Evolutionary conservation across 2,888 invertebrate genomes (phyloP).

Genomic region (Graphium colonna): DNA sequence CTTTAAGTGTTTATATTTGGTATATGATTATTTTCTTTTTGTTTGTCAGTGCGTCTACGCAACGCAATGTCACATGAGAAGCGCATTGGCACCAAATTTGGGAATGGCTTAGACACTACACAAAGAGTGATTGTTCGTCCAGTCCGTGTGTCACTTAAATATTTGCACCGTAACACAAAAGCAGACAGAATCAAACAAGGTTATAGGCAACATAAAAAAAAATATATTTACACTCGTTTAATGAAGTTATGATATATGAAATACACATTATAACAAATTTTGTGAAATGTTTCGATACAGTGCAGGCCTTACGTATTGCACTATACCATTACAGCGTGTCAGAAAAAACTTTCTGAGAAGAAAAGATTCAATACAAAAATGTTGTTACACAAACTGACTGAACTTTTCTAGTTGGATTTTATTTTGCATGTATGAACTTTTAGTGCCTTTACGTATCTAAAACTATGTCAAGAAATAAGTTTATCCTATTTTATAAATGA

Average conservation of each 20-base stretch:
- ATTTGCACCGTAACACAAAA: constrained; percentile 41
- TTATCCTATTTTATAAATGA: no score
- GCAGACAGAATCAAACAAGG: constrained; percentile 28
- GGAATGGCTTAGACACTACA: constrained; percentile 64
- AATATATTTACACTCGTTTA: no score
- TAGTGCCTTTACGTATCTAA: constrained; percentile 10
- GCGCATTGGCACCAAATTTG: constrained; percentile 61
- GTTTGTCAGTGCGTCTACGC: constrained; percentile 71
- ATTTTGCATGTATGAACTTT: constrained; percentile 18
- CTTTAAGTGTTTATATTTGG: constrained; percentile 22
- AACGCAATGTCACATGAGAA: constrained; percentile 57
- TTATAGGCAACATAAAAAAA: constrained; percentile 26
- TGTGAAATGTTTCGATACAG: no score
- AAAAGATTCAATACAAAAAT: no score
- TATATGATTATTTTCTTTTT: constrained; percentile 28
- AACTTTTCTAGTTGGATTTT: constrained; percentile 19
- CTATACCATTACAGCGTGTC: no score
- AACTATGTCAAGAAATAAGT: background rate
- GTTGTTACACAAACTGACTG: background rate
- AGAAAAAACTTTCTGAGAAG: no score
- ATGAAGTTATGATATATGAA: no score
- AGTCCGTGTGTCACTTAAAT: constrained; percentile 53
- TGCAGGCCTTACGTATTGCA: no score
- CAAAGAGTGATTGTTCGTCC: constrained; percentile 49
- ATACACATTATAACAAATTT: no score